phyloP scores from a whole-genome alignment of 2,888 invertebrate genomes.

The Drosophila mulleri region DNA sequence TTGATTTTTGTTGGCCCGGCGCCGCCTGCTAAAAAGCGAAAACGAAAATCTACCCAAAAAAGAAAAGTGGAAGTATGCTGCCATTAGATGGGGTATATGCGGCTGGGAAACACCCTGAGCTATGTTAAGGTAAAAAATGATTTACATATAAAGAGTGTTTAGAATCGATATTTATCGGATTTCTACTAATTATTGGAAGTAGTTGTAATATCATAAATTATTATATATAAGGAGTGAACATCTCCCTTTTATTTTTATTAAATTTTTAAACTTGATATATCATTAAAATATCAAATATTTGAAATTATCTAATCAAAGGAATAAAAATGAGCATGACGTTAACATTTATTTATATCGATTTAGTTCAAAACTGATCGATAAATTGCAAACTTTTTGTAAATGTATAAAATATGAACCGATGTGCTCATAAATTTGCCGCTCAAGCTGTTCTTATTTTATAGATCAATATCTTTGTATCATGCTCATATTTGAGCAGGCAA shows the following conservation, averaged over 20 bases:
- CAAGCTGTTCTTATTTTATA: background rate
- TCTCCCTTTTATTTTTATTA: too few species aligned
- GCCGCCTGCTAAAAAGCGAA: conserved; percentile 27
- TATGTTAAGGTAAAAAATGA: background rate
- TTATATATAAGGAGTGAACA: background rate
- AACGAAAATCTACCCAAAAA: conserved; percentile 15
- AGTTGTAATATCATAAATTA: background rate
- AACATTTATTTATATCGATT: background rate
- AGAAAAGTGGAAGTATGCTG: conserved; percentile 1
- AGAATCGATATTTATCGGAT: background rate
- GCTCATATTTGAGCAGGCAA: too few species aligned
- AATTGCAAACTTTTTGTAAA: background rate
- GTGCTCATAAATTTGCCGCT: too few species aligned
- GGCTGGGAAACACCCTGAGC: background rate
- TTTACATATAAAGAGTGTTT: background rate
- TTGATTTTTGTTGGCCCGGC: conserved; percentile 64
- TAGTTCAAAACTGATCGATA: background rate
- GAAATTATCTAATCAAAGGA: background rate
- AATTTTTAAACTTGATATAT: background rate
- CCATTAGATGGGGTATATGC: background rate
- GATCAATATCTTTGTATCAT: background rate
- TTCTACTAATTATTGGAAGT: too few species aligned
- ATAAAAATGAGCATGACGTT: background rate
- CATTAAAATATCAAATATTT: too few species aligned
- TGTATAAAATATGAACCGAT: background rate